Conservation (phyloP, 2,797 vertebrate genomes). For the Tolypeutes matacus region DNA sequence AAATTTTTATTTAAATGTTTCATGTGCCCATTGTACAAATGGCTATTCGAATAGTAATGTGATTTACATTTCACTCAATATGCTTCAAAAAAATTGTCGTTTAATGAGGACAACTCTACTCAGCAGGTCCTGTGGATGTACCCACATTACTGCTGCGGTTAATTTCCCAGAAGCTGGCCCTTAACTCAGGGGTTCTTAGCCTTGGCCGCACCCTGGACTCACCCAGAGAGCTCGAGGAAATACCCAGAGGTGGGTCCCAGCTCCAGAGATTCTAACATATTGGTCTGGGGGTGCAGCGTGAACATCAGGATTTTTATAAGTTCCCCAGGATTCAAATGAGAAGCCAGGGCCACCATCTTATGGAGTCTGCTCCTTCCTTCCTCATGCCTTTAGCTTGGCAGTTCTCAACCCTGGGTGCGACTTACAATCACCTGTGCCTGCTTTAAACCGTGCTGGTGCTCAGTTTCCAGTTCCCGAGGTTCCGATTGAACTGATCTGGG, state of each 20-base stretch:
- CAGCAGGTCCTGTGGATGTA: background rate
- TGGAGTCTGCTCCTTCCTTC: background rate
- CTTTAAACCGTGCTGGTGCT: background rate
- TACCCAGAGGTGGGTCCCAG: background rate
- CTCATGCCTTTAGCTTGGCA: background rate
- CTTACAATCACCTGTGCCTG: background rate
- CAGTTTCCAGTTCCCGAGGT: background rate
- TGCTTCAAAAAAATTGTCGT: background rate
- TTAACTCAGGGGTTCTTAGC: background rate
- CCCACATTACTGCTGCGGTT: background rate
- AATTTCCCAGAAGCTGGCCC: background rate
- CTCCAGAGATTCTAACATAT: background rate
- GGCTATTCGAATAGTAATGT: background rate
- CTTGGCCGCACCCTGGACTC: background rate
- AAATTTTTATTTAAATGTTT: conserved; percentile 31
- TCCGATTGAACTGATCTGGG: background rate
- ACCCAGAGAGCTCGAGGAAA: background rate
- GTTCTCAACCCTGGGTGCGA: background rate
- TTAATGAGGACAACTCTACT: background rate
- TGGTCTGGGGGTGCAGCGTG: background rate
- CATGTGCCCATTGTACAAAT: background rate
- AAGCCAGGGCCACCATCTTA: background rate
- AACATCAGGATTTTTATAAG: background rate
- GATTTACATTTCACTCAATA: background rate
- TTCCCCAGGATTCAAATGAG: background rate